phyloP scores from a whole-genome alignment of 2,113 vertebrate genomes.

The Suncus etruscus region DNA sequence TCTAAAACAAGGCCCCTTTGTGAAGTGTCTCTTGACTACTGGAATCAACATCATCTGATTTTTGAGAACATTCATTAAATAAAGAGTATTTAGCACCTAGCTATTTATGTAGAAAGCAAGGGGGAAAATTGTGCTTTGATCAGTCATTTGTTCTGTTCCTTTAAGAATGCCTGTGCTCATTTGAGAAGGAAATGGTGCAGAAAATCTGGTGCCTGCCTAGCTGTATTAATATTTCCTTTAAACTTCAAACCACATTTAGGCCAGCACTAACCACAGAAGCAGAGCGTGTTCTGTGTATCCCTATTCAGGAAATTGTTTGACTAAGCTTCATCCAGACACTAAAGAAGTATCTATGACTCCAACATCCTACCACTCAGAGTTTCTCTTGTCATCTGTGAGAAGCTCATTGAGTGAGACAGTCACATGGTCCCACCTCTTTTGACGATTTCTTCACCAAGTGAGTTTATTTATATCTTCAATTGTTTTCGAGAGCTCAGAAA shows the following conservation, averaged over 20 bases:
- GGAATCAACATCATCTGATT: slow-evolving; percentile 81
- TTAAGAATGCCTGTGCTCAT: slow-evolving; percentile 36
- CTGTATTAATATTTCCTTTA: slow-evolving; percentile 42
- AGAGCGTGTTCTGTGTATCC: not conserved
- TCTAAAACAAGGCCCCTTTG: slow-evolving; percentile 81
- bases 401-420: slow-evolving; percentile 69
- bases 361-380: not conserved
- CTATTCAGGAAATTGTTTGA: slow-evolving; percentile 41
- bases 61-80: slow-evolving; percentile 74
- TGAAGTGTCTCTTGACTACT: slow-evolving; percentile 70
- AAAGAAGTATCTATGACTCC: slow-evolving; percentile 59
- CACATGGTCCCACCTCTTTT: slow-evolving; percentile 41
- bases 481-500: slow-evolving; percentile 60
- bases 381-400: slow-evolving; percentile 56
- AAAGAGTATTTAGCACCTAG: slow-evolving; percentile 68
- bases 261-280: not conserved
- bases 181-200: slow-evolving; percentile 56
- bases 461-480: slow-evolving; percentile 68
- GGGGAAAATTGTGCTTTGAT: not conserved
- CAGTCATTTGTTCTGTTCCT: slow-evolving; percentile 36
- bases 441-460: slow-evolving; percentile 66
- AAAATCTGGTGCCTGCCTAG: slow-evolving; percentile 50
- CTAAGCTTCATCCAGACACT: slow-evolving; percentile 23
- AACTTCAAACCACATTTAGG: slow-evolving; percentile 6
- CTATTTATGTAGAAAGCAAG: slow-evolving; percentile 53